These are phyloP conservation scores for Caenorhabditis japonica DNA, from an alignment of 2,888 invertebrate species.

Conservation along the genomic window DNA sequence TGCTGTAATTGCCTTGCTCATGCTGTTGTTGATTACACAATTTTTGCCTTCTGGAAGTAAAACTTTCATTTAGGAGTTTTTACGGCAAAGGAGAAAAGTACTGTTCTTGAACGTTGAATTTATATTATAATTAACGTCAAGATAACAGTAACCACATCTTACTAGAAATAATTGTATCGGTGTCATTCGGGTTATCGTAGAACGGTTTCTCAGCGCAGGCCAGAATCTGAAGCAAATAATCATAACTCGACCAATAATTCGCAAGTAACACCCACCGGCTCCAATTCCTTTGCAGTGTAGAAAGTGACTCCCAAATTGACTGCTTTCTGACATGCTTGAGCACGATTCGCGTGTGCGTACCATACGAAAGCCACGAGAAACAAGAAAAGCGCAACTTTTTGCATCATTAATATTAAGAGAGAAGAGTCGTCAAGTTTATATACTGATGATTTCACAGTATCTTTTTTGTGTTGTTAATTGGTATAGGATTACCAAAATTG, in stretches of 20 bases:
- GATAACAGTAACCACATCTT: too few species aligned
- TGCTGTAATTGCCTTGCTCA: slow-evolving; percentile 30
- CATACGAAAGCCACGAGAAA: slow-evolving; percentile 11
- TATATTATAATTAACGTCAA: too few species aligned
- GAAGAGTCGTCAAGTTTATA: too few species aligned
- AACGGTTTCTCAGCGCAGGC: slow-evolving; percentile 22
- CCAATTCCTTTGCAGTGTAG: slow-evolving; percentile 36
- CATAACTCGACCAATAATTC: not conserved
- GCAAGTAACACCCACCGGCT: slow-evolving; percentile 9
- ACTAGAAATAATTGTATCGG: slow-evolving; percentile 12
- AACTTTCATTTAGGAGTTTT: not conserved
- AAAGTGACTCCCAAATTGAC: slow-evolving; percentile 42
- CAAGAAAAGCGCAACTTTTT: too few species aligned
- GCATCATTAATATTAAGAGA: too few species aligned
- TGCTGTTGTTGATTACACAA: slow-evolving; percentile 42
- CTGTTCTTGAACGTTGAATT: too few species aligned
- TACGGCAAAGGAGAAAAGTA: too few species aligned
- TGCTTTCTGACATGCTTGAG: slow-evolving; percentile 29
- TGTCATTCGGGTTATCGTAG: slow-evolving; percentile 29
- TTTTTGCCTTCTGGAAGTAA: slow-evolving; percentile 38
- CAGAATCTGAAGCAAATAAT: slow-evolving; percentile 20
- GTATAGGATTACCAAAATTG: too few species aligned
- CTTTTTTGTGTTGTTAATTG: too few species aligned
- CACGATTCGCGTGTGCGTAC: slow-evolving; percentile 19
- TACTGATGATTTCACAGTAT: too few species aligned